A percentile compares a stretch with the other conserved stretches of the same genome.
Evolutionary conservation across 2,797 vertebrate genomes (phyloP).

Genomic region (Enteromius viviparus): DNA sequence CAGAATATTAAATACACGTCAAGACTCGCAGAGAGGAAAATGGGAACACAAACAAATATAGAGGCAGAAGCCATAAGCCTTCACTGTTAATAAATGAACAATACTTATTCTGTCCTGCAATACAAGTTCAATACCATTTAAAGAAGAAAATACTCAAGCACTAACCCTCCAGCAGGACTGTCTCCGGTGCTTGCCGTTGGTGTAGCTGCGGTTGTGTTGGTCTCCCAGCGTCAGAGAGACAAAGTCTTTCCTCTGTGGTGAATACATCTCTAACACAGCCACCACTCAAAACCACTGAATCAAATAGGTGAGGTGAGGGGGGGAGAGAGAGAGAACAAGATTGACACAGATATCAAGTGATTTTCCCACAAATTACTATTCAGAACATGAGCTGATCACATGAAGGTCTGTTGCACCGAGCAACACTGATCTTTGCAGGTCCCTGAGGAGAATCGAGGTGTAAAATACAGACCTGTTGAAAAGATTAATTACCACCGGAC

Average conservation of each 20-base stretch:
- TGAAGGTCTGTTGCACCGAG: slow-evolving; percentile 17
- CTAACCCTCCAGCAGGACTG: slow-evolving; percentile 94
- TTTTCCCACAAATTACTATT: slow-evolving; percentile 16
- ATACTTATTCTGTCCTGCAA: background rate
- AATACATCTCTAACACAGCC: slow-evolving; percentile 78
- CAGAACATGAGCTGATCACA: background rate
- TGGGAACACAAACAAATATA: slow-evolving; percentile 13
- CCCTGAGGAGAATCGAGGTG: slow-evolving; percentile 18
- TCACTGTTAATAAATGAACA: background rate
- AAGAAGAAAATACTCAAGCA: background rate
- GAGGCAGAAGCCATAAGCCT: background rate
- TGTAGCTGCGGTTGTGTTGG: slow-evolving; percentile 76
- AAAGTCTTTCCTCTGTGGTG: slow-evolving; percentile 87
- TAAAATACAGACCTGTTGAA: slow-evolving; percentile 24
- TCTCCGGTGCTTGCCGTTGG: slow-evolving; percentile 86
- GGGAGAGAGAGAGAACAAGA: background rate
- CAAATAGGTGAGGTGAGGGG: background rate
- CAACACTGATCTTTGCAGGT: slow-evolving; percentile 23
- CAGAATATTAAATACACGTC: slow-evolving; percentile 7
- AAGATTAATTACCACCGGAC: slow-evolving; percentile 23
- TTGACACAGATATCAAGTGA: slow-evolving; percentile 2
- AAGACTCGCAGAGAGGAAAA: background rate
- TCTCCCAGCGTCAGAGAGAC: slow-evolving; percentile 87
- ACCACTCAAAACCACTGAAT: slow-evolving; percentile 62
- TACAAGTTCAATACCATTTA: background rate